Conservation (phyloP, 2,797 vertebrate species). For the Sebastes ruberrimus region DNA sequence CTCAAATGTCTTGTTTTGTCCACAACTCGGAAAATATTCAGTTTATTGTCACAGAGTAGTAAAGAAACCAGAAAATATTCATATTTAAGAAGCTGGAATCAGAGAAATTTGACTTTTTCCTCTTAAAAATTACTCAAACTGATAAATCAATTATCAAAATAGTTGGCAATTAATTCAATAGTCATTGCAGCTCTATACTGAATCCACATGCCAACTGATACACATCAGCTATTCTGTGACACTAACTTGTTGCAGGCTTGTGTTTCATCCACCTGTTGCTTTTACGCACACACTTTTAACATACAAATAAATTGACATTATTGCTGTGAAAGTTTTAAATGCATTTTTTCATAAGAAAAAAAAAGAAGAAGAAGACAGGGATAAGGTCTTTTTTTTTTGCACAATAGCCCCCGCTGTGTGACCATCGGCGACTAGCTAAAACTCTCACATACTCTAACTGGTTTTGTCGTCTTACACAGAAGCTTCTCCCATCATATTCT, state of each 20-base stretch:
- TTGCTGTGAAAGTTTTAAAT: neutral
- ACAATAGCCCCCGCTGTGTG: neutral
- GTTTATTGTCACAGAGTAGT: no score
- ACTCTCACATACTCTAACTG: neutral
- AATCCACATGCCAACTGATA: neutral
- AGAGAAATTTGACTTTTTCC: no score
- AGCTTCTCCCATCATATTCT: neutral
- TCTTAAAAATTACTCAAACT: no score
- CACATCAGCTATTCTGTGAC: neutral
- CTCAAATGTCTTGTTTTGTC: no score
- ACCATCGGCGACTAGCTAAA: neutral
- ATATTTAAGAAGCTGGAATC: no score
- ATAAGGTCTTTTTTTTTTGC: neutral
- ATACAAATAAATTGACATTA: neutral
- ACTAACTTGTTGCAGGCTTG: neutral
- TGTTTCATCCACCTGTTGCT: neutral
- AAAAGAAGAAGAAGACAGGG: neutral
- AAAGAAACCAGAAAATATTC: no score
- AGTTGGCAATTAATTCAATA: no score
- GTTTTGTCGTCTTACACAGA: neutral
- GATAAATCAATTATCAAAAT: no score
- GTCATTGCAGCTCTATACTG: no score
- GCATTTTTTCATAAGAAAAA: neutral
- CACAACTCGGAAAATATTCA: no score
- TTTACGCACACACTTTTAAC: neutral